Conservation (phyloP, 2,113 vertebrate genomes). For the Chloroceryle aenea region DNA sequence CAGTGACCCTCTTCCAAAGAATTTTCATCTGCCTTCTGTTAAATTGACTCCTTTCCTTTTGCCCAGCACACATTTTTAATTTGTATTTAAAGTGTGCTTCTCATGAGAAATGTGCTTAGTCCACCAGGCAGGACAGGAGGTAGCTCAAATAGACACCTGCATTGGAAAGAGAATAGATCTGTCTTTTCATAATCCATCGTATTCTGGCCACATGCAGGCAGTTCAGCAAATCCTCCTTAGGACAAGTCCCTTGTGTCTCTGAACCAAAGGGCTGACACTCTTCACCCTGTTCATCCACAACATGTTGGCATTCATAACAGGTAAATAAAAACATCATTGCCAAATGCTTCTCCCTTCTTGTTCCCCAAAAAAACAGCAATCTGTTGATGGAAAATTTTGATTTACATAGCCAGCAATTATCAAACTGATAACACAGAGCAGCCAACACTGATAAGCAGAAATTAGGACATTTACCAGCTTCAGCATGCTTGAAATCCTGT, state of each 20-base stretch:
- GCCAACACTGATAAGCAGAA: not conserved
- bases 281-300: not conserved
- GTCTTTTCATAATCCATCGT: not conserved
- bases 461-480: constrained; percentile 23
- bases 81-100: not conserved
- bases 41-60: not conserved
- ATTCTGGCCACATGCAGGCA: not conserved
- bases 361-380: not conserved
- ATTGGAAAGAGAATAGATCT: not conserved
- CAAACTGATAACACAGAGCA: not conserved
- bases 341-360: not conserved
- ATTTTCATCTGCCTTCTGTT: not conserved
- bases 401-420: constrained; percentile 26
- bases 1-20: not conserved
- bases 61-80: not conserved
- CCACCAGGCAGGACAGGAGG: not conserved
- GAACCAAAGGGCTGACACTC: not conserved
- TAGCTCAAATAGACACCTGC: not conserved
- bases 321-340: constrained; percentile 19
- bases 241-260: not conserved
- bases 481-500: not conserved
- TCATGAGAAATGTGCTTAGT: not conserved
- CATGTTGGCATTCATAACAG: not conserved
- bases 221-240: not conserved
- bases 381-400: not conserved